phyloP scores from a whole-genome alignment of 2,797 vertebrate genomes.

The Parauchenoglanis ngamensis region DNA sequence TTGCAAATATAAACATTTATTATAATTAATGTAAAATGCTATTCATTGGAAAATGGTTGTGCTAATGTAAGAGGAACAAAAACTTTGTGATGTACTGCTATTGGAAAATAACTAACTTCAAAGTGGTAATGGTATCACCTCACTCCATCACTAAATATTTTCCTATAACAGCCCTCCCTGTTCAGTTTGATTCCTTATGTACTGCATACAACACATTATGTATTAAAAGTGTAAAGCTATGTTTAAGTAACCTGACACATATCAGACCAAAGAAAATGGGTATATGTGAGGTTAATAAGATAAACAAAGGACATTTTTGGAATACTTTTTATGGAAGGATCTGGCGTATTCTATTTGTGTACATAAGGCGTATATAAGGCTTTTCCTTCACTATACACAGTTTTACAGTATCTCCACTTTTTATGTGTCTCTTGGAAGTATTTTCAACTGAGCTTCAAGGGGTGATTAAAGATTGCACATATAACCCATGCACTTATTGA shows the following conservation, averaged over 20 bases:
- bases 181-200: neutral
- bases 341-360: neutral
- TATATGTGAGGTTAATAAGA: neutral
- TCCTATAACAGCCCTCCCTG: neutral
- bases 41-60: neutral
- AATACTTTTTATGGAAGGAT: neutral
- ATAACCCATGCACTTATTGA: conserved; percentile 70
- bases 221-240: neutral
- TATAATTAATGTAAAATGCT: neutral
- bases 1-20: neutral
- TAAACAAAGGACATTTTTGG: neutral
- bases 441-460: conserved; percentile 19
- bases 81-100: neutral
- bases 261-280: neutral
- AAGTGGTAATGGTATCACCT: neutral
- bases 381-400: neutral
- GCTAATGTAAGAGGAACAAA: neutral
- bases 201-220: neutral
- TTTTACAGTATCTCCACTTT: neutral
- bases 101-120: neutral
- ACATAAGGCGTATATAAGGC: neutral
- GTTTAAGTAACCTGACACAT: neutral
- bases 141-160: neutral
- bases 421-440: conserved; percentile 37
- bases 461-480: conserved; percentile 61